Evolutionary conservation across 1,140 invertebrate species (phyloP), one percentile per base, ranked within the genome.

Genomic region (Asobara japonica): DNA sequence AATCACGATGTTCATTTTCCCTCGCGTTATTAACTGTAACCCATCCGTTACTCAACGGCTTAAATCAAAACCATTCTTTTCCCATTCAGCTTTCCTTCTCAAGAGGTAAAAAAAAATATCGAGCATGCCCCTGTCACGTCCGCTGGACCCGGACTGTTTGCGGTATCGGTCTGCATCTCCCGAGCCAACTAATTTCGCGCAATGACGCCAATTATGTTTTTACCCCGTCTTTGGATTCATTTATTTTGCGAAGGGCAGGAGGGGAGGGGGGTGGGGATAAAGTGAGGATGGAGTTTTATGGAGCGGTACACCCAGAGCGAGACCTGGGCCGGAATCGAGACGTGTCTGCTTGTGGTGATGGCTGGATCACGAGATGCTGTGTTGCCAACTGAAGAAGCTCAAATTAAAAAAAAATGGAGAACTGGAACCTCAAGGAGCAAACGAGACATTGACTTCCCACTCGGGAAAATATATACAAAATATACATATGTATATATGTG

Each of bases 181-280:
- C 38, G 62, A 16, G 30, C 56, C 76, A 76, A 78, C 77, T 76
- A 80, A 83, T 81, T 81, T 80, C 74, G 77, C 70, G 74, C 77
- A 81, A 81, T 79, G 70, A 79, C 75, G 77, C 74, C 76, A 83
- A 83, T 84, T 82, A 81, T 79, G 73, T 82, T 84, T 83, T 82
- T 80, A 80, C 66, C 36, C 1, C 45, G 11, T 69, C 41, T 27
- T 33, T 18, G 62, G 69, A 75, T 72, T 66, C 77, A 74, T 78
- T 79, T 80, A 79, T 78, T 76, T 74, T n/a, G n/a, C n/a, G 69
- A 79, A 73, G 30, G 20, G 69, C 10, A 29, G 25, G 4, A 30
- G 45, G 16, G 20, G 30, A 66, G 75, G 67, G 71, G 38, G 51
- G 41, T 67, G 71, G 29, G 72, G 67, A 51, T 62, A 75, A 76